Conservation (phyloP, 1,140 invertebrate species). For the Oscheius sp. region DNA sequence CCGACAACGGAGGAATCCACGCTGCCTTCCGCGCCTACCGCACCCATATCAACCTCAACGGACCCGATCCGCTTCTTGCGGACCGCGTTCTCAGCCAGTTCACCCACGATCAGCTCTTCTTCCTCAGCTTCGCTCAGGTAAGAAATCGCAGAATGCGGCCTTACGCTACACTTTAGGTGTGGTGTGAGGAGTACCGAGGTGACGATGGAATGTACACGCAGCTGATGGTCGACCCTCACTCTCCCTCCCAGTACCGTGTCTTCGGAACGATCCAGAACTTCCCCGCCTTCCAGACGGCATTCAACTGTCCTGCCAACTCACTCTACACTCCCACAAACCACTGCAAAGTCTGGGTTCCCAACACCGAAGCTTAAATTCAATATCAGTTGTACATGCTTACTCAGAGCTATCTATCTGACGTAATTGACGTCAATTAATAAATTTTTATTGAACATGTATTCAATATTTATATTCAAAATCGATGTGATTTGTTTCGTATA, state of each 20-base stretch:
- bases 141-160: background rate
- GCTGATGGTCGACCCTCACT: conserved; percentile 50
- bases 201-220: conserved; percentile 28
- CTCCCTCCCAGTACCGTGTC: conserved; percentile 40
- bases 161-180: conserved; percentile 6
- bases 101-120: conserved; percentile 53
- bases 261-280: conserved; percentile 50
- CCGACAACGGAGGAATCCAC: conserved; percentile 49
- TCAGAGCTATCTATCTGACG: too few relatives aligned
- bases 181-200: conserved; percentile 40
- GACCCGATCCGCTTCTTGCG: conserved; percentile 52
- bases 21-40: conserved; percentile 51
- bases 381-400: too few relatives aligned
- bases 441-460: too few relatives aligned
- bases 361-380: conserved; percentile 3
- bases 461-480: too few relatives aligned
- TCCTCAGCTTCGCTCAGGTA: conserved; percentile 50
- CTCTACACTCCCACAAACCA: conserved; percentile 49
- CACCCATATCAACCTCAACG: conserved; percentile 42
- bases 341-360: conserved; percentile 53
- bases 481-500: too few relatives aligned
- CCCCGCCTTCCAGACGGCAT: conserved; percentile 54
- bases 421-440: too few relatives aligned
- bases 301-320: conserved; percentile 52
- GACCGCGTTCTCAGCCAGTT: conserved; percentile 42